phyloP scores from a whole-genome alignment of 2,113 vertebrate genomes.

The Lamprotornis superbus region DNA sequence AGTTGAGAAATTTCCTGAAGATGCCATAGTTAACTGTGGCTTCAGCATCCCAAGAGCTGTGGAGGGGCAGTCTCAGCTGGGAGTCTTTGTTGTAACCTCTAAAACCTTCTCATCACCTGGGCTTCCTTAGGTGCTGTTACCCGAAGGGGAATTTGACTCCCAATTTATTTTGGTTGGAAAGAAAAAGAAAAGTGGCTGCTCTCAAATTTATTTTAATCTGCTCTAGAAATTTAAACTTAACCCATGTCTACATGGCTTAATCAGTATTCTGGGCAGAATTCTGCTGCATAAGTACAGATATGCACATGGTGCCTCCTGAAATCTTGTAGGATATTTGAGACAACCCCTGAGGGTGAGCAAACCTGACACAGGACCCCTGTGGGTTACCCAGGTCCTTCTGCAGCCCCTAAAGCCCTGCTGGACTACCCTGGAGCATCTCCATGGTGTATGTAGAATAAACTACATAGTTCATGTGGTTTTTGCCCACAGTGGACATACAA shows the following conservation, averaged over 20 bases:
- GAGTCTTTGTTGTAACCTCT: not conserved
- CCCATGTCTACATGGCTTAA: fast-evolving
- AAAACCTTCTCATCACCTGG: not conserved
- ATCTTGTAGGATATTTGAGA: not conserved
- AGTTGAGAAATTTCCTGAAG: not conserved
- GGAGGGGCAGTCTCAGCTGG: not conserved
- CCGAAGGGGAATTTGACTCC: not conserved
- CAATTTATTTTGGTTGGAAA: not conserved
- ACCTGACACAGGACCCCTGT: not conserved
- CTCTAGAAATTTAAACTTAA: not conserved
- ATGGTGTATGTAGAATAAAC: not conserved
- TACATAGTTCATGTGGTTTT: not conserved
- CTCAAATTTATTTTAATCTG: not conserved
- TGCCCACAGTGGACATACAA: not conserved
- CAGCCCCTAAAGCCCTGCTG: not conserved
- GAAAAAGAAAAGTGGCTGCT: not conserved
- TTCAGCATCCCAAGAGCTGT: not conserved
- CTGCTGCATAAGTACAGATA: not conserved
- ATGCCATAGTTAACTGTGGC: not conserved
- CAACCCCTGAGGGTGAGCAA: fast-evolving
- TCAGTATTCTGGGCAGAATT: not conserved
- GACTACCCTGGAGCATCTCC: not conserved
- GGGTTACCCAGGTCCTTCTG: not conserved
- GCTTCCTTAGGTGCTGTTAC: not conserved
- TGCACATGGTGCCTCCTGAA: fast-evolving